Conservation (phyloP, 2,888 invertebrate species). For the Penaeus monodon region DNA sequence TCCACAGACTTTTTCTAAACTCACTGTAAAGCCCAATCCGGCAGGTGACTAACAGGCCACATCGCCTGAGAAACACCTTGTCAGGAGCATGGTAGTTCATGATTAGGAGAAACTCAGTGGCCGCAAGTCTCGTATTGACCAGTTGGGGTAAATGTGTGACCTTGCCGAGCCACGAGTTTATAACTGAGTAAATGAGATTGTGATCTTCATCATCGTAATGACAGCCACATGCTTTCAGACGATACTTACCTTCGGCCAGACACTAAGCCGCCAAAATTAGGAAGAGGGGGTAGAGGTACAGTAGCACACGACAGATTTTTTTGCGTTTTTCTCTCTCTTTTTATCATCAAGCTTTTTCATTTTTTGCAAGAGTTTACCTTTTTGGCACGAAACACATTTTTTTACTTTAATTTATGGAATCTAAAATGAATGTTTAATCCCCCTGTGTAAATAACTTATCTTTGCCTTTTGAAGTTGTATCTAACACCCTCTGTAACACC, state of each 20-base stretch:
- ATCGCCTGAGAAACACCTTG: no score
- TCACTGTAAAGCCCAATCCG: no score
- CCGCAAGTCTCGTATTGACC: background rate
- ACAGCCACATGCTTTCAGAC: slow-evolving; percentile 55
- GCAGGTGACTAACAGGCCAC: no score
- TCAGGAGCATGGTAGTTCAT: background rate
- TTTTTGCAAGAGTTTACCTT: slow-evolving; percentile 45
- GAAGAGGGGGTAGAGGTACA: slow-evolving; percentile 58
- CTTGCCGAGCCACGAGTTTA: no score
- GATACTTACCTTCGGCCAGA: slow-evolving; percentile 59
- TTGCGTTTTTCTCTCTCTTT: slow-evolving; percentile 39
- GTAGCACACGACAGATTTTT: slow-evolving; percentile 34
- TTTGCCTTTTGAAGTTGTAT: slow-evolving; percentile 20
- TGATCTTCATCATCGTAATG: slow-evolving; percentile 26
- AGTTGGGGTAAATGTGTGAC: no score
- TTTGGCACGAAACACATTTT: slow-evolving; percentile 42
- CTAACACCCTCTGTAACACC: slow-evolving; percentile 27
- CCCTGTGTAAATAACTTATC: slow-evolving; percentile 38
- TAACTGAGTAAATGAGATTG: background rate
- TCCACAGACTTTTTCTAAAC: no score
- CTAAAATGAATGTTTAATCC: slow-evolving; percentile 39
- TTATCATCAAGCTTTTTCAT: slow-evolving; percentile 34
- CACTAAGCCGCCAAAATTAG: slow-evolving; percentile 63
- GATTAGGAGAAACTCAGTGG: background rate
- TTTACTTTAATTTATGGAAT: slow-evolving; percentile 38